A percentile compares a stretch with the other conserved stretches of the same genome.
phyloP scores from a whole-genome alignment of 2,797 vertebrate genomes.

The Sphenopsis melanotis region DNA sequence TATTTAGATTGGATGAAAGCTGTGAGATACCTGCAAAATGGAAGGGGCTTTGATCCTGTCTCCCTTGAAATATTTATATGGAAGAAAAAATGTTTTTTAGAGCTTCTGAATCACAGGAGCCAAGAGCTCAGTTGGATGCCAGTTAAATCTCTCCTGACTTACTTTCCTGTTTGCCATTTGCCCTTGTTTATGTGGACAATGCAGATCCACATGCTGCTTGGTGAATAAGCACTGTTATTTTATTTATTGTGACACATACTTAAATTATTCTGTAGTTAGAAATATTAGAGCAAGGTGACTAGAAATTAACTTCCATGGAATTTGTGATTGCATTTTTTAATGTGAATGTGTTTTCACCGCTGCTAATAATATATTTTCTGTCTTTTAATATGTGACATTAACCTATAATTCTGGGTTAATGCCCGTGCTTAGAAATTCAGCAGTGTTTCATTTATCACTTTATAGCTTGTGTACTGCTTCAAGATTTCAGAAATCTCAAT shows the following conservation, averaged over 20 bases:
- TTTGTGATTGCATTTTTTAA: neutral
- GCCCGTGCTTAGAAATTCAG: neutral
- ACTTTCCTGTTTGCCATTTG: conserved; percentile 52
- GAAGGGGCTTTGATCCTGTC: conserved; percentile 74
- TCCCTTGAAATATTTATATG: conserved; percentile 74
- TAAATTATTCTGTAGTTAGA: neutral
- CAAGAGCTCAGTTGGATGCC: conserved; percentile 68
- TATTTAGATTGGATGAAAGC: conserved; percentile 66
- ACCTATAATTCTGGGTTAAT: neutral
- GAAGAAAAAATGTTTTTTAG: conserved; percentile 44
- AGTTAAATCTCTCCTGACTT: conserved; percentile 74
- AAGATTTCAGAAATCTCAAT: neutral
- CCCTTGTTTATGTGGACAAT: conserved; percentile 50
- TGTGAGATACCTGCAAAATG: conserved; percentile 58
- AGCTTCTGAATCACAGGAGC: conserved; percentile 69
- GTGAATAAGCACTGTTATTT: conserved; percentile 36
- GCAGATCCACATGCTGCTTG: conserved; percentile 30
- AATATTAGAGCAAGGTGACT: neutral
- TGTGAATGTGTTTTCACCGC: neutral
- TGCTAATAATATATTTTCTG: neutral
- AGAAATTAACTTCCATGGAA: neutral
- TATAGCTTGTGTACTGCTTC: neutral
- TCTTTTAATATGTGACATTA: neutral
- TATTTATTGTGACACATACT: neutral
- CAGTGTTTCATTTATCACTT: neutral